A percentile compares a stretch with the other conserved stretches of the same genome.
Conservation (phyloP, 1,140 invertebrate genomes). For the Leptinotarsa defecta region DNA sequence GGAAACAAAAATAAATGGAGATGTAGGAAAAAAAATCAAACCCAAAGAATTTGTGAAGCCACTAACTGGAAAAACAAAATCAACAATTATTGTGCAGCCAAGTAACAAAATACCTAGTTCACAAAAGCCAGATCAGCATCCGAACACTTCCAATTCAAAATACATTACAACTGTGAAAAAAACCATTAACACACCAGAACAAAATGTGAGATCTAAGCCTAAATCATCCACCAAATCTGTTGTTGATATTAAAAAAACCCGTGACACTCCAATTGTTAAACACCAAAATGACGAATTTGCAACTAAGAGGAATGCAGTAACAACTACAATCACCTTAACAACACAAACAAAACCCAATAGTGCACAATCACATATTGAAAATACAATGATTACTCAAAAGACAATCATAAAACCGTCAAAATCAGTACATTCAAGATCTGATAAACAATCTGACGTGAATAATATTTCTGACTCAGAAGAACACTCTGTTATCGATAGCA, state of each 20-base stretch:
- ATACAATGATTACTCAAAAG: not conserved
- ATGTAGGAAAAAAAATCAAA: not conserved
- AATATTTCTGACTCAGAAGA: conserved; percentile 44
- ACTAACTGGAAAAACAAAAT: conserved; percentile 9
- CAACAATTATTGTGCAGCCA: not conserved
- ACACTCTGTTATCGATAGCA: conserved; percentile 53
- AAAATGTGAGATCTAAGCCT: conserved; percentile 31
- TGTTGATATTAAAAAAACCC: conserved; percentile 19
- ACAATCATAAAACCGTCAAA: not conserved
- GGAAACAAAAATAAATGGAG: not conserved
- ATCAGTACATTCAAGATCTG: not conserved
- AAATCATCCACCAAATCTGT: conserved; percentile 34
- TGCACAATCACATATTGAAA: conserved; percentile 17
- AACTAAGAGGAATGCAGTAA: conserved; percentile 44
- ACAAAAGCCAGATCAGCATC: conserved; percentile 8
- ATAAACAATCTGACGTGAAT: conserved; percentile 35
- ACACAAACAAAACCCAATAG: conserved; percentile 33
- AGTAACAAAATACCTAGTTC: not conserved
- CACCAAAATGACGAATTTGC: conserved; percentile 15
- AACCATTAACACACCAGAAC: not conserved
- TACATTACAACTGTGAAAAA: conserved; percentile 14
- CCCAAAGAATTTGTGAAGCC: not conserved
- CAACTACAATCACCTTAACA: conserved; percentile 44
- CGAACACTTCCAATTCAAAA: conserved; percentile 11
- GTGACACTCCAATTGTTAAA: conserved; percentile 8